phyloP scores from a whole-genome alignment of 2,888 invertebrate genomes.

The Plebejus melissa region DNA sequence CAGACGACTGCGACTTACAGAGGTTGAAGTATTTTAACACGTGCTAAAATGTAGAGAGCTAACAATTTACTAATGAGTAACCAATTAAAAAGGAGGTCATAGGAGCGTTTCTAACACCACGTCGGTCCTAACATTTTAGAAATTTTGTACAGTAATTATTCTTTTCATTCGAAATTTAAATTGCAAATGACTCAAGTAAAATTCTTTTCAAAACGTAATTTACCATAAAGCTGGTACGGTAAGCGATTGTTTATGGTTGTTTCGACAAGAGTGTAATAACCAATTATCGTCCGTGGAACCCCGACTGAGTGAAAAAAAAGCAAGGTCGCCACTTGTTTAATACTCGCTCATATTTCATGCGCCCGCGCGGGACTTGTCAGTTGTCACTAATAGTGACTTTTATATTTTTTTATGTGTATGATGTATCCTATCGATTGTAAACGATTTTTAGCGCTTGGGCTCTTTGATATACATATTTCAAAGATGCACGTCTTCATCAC shows the following conservation, averaged over 20 bases:
- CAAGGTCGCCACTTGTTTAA: constrained; percentile 23
- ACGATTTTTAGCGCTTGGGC: too few species aligned
- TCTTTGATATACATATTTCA: too few species aligned
- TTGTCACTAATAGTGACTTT: neutral
- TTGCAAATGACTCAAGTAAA: constrained; percentile 20
- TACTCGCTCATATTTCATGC: constrained; percentile 19
- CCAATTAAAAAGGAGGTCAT: neutral
- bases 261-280: constrained; percentile 27
- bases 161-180: constrained; percentile 8
- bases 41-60: neutral
- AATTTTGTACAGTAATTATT: constrained; percentile 10
- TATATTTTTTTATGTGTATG: neutral
- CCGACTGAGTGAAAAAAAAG: constrained; percentile 15
- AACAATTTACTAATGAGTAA: neutral
- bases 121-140: constrained; percentile 1
- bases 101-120: neutral
- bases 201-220: neutral
- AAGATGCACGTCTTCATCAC: too few species aligned
- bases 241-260: constrained; percentile 24
- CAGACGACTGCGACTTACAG: neutral
- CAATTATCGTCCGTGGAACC: constrained; percentile 22
- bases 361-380: neutral
- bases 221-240: constrained; percentile 11
- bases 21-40: neutral
- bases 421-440: too few species aligned